Base-by-base conservation (phyloP, 2,797 vertebrate genomes). In the Glossophaga mutica region DNA sequence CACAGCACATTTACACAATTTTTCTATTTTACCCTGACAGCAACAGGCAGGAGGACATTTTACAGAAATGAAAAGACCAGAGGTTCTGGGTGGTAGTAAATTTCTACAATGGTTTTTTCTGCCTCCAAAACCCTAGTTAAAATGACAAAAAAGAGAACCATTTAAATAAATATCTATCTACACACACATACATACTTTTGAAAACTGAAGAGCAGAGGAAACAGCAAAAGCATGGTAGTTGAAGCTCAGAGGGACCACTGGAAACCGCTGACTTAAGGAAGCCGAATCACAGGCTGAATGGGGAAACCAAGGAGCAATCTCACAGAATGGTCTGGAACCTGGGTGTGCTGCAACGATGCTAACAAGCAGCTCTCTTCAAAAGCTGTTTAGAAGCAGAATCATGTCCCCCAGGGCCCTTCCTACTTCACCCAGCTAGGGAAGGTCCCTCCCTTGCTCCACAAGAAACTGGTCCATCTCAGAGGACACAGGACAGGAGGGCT, bases 261-360 rank as follows among this genome's bases (percentile, higher is more conserved):
- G 42, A 55, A 32, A 26, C n/a, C 6, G 29, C 21, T 24, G 59
- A 65, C 0, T 5, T 22, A 21, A 6, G 73, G 34, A 22, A 3
- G 32, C 18, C 22, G 68, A 8, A 9, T 44, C 11, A 26, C 11
- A 3, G 44, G 52, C 65, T 5, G 0, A 24, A 3, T 0, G 2
- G 29, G 62, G 21, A 26, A 8, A 6, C 16, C 0, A 3, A 8
- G 65, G 55, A 34, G 42, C 21, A 2, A n/a, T 19, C 57, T 87
- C 65, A n/a, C 24, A 65, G 46, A 39, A 39, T 11, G 0, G 6
- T 8, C 46, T 0, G 0, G 29, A 18, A 39, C 8, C 3, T 2
- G 12, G 44, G 16, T 5, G 0, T n/a, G 62, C 7, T 14, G 6
- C 3, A 15, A 14, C 0, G 11, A 10, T 7, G 9, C 2, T 8